Evolutionary conservation across 2,113 vertebrate genomes (phyloP).

Genomic region (Hippocampus abdominalis): DNA sequence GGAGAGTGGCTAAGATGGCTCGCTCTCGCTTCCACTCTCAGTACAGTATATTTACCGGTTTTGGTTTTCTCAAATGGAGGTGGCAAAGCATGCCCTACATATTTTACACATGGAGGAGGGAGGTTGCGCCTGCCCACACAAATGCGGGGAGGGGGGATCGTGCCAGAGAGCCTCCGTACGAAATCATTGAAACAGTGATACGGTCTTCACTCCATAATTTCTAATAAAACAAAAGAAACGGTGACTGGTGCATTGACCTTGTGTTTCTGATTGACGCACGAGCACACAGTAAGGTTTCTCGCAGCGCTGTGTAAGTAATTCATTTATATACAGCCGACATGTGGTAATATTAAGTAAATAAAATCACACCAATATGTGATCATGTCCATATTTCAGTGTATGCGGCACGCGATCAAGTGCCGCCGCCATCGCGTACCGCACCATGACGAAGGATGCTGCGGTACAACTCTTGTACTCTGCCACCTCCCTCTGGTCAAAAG

Average conservation of each 20-base stretch:
- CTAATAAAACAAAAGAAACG: background rate
- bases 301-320: background rate
- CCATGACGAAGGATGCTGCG: constrained; percentile 10
- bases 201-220: background rate
- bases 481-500: constrained; percentile 31
- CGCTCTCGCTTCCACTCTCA: background rate
- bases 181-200: background rate
- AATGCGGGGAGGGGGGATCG: background rate
- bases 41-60: constrained; percentile 31
- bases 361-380: background rate
- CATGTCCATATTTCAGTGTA: constrained; percentile 3
- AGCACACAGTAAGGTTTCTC: background rate
- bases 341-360: background rate
- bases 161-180: background rate
- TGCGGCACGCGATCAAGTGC: constrained; percentile 26
- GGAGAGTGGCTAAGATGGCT: background rate
- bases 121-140: constrained; percentile 28
- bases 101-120: constrained; percentile 66
- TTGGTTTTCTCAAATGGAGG: constrained; percentile 53
- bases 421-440: background rate
- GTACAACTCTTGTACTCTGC: constrained; percentile 8
- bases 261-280: background rate
- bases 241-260: background rate
- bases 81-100: constrained; percentile 61
- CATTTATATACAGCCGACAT: background rate